phyloP scores from a whole-genome alignment of 2,113 vertebrate genomes.

The Lates calcarifer region DNA sequence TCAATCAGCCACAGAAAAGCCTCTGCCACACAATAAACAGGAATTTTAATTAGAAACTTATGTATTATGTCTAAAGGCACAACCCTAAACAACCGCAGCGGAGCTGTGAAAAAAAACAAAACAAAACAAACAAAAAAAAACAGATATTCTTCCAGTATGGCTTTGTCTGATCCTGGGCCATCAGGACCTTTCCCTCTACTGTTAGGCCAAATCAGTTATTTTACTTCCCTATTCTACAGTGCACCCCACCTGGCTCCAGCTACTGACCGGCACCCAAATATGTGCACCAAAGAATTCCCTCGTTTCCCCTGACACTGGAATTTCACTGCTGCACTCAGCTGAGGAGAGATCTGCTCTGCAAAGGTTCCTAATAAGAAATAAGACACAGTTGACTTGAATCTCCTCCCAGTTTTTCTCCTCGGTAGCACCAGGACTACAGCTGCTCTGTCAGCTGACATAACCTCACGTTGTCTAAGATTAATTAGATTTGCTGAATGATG shows the following conservation, averaged over 20 bases:
- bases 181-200: conserved; percentile 40
- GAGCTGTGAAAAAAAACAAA: conserved; percentile 19
- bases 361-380: conserved; percentile 32
- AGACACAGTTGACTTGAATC: conserved; percentile 21
- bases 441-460: conserved; percentile 70
- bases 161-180: conserved; percentile 40
- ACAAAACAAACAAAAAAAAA: conserved; percentile 16
- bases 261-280: conserved; percentile 63
- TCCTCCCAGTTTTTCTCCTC: conserved; percentile 14
- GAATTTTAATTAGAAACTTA: conserved; percentile 72
- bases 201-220: conserved; percentile 52
- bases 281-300: conserved; percentile 61
- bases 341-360: conserved; percentile 23
- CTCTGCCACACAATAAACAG: conserved; percentile 61
- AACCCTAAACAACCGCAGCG: conserved; percentile 19
- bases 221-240: conserved; percentile 45
- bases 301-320: conserved; percentile 69
- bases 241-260: conserved; percentile 59
- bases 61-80: conserved; percentile 54
- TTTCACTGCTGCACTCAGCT: conserved; percentile 51
- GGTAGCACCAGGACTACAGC: conserved; percentile 11
- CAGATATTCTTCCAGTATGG: conserved; percentile 24
- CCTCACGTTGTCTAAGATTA: conserved; percentile 52
- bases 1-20: conserved; percentile 57
- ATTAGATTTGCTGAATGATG: conserved; percentile 70